A percentile compares a stretch with the other conserved stretches of the same genome.
These are phyloP conservation scores for Lepidocyrtinus sp. DNA, from an alignment of 2,888 invertebrate species.

Conservation along the genomic window DNA sequence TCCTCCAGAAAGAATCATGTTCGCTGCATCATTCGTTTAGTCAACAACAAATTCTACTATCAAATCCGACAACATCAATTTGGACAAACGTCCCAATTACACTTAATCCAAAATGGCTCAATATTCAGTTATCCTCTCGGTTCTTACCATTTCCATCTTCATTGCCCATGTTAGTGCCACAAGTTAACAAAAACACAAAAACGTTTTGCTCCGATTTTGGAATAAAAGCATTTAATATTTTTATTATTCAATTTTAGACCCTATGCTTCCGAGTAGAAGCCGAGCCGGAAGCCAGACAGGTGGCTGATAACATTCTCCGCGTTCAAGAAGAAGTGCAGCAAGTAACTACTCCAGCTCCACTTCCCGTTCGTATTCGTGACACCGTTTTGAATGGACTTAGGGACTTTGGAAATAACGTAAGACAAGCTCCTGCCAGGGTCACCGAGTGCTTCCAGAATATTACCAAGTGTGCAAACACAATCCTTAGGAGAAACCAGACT, in stretches of 20 bases:
- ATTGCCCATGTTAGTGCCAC: conserved; percentile 41
- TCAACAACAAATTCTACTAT: not conserved
- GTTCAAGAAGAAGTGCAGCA: not conserved
- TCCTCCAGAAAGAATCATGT: not conserved
- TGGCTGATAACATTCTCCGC: conserved; percentile 33
- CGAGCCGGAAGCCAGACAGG: conserved; percentile 27
- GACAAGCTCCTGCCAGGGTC: conserved; percentile 34
- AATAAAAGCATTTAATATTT: too few relatives aligned
- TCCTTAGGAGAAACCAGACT: conserved; percentile 41
- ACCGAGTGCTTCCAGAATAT: conserved; percentile 49
- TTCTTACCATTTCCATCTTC: conserved; percentile 29
- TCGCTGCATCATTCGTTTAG: not conserved
- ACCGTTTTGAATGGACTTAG: conserved; percentile 28
- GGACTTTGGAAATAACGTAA: conserved; percentile 35
- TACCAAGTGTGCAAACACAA: conserved; percentile 39
- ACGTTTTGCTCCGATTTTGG: too few relatives aligned
- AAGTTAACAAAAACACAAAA: too few relatives aligned
- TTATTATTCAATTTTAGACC: conserved; percentile 15
- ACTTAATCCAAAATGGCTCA: conserved; percentile 33
- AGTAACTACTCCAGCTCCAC: conserved; percentile 38
- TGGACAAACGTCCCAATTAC: too few relatives aligned
- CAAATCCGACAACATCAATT: not conserved
- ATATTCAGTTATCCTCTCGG: conserved; percentile 40
- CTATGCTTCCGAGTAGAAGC: conserved; percentile 41
- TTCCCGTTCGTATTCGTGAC: conserved; percentile 51